Percentiles rank a stretch among this genome's conserved stretches.
These are phyloP conservation scores for Oreochromis spilurus DNA, from an alignment of 2,113 vertebrate genomes.

Conservation along the genomic window DNA sequence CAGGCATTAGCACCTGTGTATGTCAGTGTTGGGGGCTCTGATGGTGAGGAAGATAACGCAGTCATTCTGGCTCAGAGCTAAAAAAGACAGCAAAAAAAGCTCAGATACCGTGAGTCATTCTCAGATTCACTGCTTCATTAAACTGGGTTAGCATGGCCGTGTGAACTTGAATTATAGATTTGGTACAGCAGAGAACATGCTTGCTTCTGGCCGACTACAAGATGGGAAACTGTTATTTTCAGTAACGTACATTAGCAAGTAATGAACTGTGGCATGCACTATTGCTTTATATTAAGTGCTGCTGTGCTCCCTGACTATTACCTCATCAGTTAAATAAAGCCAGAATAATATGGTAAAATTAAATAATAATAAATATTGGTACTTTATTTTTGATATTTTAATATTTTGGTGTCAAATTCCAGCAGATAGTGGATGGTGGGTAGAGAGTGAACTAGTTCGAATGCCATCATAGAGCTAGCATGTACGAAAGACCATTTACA, in stretches of 20 bases:
- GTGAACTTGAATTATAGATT: constrained; percentile 53
- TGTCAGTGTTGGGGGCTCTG: neutral
- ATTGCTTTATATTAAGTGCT: neutral
- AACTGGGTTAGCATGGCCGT: constrained; percentile 3
- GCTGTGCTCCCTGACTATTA: neutral
- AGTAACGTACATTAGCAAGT: constrained; percentile 13
- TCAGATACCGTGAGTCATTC: constrained; percentile 16
- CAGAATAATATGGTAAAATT: neutral
- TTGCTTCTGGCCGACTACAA: neutral
- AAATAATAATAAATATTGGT: neutral
- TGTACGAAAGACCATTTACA: neutral
- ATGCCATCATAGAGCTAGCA: neutral
- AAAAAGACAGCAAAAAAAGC: neutral
- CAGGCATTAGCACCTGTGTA: neutral
- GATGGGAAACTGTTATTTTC: constrained; percentile 11
- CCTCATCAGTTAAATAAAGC: neutral
- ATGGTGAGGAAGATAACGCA: neutral
- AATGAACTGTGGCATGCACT: neutral
- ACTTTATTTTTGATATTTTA: neutral
- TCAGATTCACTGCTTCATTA: constrained; percentile 52
- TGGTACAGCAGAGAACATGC: constrained; percentile 3
- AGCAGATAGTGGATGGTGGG: neutral
- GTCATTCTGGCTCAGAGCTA: neutral
- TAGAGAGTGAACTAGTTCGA: neutral
- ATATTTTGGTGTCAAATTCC: neutral